A percentile compares a stretch with the other conserved stretches of the same genome.
phyloP scores from a whole-genome alignment of 2,797 vertebrate species.

The Neosalanx taihuensis region DNA sequence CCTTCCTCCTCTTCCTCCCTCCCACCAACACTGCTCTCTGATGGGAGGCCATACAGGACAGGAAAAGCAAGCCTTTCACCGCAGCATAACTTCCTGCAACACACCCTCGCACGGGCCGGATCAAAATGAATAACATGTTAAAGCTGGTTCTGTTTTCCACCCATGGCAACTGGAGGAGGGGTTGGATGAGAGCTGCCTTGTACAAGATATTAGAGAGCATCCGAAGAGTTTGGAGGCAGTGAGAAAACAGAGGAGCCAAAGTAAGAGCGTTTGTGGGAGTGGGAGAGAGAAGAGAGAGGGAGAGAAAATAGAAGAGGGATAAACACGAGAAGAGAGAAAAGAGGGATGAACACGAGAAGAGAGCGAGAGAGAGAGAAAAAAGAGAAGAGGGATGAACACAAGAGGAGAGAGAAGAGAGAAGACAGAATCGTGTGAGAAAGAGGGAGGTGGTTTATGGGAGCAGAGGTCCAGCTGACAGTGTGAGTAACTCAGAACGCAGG shows the following conservation, averaged over 20 bases:
- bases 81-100: conserved; percentile 9
- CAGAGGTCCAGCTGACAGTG: conserved; percentile 57
- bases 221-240: background rate
- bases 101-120: background rate
- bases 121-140: background rate
- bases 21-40: background rate
- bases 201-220: too few relatives aligned
- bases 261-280: background rate
- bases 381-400: background rate
- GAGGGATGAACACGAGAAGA: too few relatives aligned
- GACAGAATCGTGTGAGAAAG: conserved; percentile 20
- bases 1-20: background rate
- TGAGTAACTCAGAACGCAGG: conserved; percentile 62
- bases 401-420: conserved; percentile 6
- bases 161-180: background rate
- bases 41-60: conserved; percentile 10
- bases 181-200: background rate
- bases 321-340: conserved; percentile 1
- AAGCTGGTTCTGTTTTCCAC: background rate
- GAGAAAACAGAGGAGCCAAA: background rate
- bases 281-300: conserved; percentile 15
- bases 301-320: background rate
- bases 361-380: too few relatives aligned
- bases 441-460: conserved; percentile 61
- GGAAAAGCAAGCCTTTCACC: conserved; percentile 52